Evolutionary conservation across 2,113 vertebrate genomes (phyloP), one percentile per base, ranked within the genome.

Genomic region (Castor canadensis): DNA sequence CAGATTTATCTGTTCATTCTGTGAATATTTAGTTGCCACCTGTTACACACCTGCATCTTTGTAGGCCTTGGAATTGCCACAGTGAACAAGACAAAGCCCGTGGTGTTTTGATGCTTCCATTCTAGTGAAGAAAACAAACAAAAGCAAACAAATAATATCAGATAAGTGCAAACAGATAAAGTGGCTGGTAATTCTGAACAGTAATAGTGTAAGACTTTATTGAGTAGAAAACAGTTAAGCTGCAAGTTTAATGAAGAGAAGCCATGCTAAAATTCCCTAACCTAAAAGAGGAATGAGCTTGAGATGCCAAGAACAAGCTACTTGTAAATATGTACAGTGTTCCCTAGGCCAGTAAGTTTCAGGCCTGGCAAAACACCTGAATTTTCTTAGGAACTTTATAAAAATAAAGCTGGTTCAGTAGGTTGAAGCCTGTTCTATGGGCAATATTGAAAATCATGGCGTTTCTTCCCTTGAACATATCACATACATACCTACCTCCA

Each of bases 1-100:
- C 60, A 77, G 26, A 40, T 89, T 30, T 71, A 92, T 80, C 38
- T 52, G 40, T 52, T 92, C 73, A 56, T 87, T 66, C 43, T 76
- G 30, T 89, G 52, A 77, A 38, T 89, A 38, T 69, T 52, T 62
- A 71, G 26, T 49, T 28, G n/a, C 22, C 9, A 9, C 2, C 32
- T 82, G 73, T 80, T 54, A n/a, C 54, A 52, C 47, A 28, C 20
- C 24, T 38, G 86, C 54, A 24, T 56, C n/a, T 81, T 82, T 49
- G 49, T 84, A 11, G 83, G 32, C 30, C 15, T 28, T 85, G 15
- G 26, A 73, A 75, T 95, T 64, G 83, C n/a, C 22, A 64, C 24
- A 58, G 35, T 64, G 35, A 90, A 56, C 45, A 79, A 86, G 80
- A n/a, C 26, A 47, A 87, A 52, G 43, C 40, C 58, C 17, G 2